Evolutionary conservation across 2,888 invertebrate species (phyloP).

Genomic region (Drosophila pseudotakahashii): DNA sequence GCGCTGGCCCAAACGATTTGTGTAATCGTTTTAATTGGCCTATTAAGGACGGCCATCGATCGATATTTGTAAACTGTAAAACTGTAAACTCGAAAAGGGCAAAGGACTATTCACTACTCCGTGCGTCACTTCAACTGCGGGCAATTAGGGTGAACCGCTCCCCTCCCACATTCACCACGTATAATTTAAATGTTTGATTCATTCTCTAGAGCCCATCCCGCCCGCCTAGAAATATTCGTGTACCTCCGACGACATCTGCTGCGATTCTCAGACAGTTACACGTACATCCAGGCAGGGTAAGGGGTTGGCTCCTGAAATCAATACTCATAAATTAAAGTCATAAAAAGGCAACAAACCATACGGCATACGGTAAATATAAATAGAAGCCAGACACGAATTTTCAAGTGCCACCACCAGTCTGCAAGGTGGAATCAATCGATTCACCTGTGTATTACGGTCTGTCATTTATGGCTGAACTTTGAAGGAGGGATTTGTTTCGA

Average conservation of each 20-base stretch:
- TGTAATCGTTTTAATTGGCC: conserved; percentile 73
- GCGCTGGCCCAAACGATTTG: conserved; percentile 51
- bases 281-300: not conserved
- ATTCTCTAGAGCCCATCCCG: conserved; percentile 24
- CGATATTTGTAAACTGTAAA: conserved; percentile 65
- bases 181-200: conserved; percentile 52
- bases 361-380: conserved; percentile 36
- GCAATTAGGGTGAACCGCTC: conserved; percentile 12
- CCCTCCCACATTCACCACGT: conserved; percentile 5
- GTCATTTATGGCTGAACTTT: conserved; percentile 35
- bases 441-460: conserved; percentile 20
- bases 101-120: conserved; percentile 30
- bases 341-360: conserved; percentile 48
- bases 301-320: conserved; percentile 45
- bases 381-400: conserved; percentile 48
- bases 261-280: conserved; percentile 49
- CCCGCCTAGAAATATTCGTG: conserved; percentile 23
- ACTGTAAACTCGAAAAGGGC: conserved; percentile 34
- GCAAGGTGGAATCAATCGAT: conserved; percentile 40
- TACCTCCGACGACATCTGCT: conserved; percentile 54
- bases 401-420: conserved; percentile 40
- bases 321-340: conserved; percentile 62
- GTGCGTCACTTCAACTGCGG: conserved; percentile 32
- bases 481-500: not conserved
- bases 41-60: conserved; percentile 31